These are phyloP conservation scores for Australoheros facetus DNA, from an alignment of 2,797 vertebrate genomes.

Conservation along the genomic window DNA sequence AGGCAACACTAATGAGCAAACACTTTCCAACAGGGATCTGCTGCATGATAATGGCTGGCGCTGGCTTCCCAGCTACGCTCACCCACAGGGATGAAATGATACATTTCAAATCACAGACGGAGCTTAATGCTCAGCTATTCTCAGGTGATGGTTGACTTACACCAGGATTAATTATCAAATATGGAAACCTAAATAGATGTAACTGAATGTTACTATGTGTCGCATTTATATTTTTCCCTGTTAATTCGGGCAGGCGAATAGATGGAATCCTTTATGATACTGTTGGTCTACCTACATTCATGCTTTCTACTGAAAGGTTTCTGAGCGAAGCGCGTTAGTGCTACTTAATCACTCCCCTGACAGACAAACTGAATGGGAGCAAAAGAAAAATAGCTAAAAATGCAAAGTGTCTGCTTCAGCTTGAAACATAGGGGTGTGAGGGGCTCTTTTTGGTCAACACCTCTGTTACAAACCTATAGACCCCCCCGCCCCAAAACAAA, in stretches of 20 bases:
- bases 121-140: slow-evolving; percentile 31
- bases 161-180: slow-evolving; percentile 21
- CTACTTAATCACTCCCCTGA: not conserved
- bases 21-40: slow-evolving; percentile 46
- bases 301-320: not conserved
- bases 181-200: not conserved
- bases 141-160: slow-evolving; percentile 19
- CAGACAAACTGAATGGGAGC: not conserved
- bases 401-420: not conserved
- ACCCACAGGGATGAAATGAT: slow-evolving; percentile 35
- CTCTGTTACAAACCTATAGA: too few relatives aligned
- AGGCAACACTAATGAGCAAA: slow-evolving; percentile 56
- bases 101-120: slow-evolving; percentile 8
- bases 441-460: too few relatives aligned
- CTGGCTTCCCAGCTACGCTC: slow-evolving; percentile 31
- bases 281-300: not conserved
- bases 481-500: too few relatives aligned
- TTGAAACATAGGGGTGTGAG: not conserved
- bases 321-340: not conserved
- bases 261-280: not conserved
- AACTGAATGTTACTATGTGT: not conserved
- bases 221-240: not conserved
- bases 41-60: slow-evolving; percentile 31
- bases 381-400: not conserved
- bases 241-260: not conserved